Evolutionary conservation across 2,888 invertebrate genomes (phyloP).

Genomic region (Nematopogon swammerdamellus): DNA sequence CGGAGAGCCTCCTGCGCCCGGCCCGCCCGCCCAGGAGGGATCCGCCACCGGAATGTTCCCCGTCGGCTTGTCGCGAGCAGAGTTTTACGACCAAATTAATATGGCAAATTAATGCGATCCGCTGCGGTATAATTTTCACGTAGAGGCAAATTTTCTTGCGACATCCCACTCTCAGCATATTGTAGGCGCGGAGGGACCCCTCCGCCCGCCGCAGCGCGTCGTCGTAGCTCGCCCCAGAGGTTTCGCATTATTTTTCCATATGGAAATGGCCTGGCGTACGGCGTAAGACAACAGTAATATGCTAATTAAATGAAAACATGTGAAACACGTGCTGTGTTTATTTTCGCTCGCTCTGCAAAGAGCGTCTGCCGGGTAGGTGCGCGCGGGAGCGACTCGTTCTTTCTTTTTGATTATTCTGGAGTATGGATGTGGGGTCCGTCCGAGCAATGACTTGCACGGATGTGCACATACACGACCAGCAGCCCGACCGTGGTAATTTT

Average conservation of each 20-base stretch:
- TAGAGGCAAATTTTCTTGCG: constrained; percentile 43
- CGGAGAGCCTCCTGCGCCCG: neutral
- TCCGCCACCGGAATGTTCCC: no score
- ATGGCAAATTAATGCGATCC: constrained; percentile 57
- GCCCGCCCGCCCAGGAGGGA: neutral
- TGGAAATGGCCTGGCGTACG: constrained; percentile 48
- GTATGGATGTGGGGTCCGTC: no score
- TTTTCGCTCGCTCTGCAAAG: constrained; percentile 24
- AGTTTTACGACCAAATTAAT: constrained; percentile 59
- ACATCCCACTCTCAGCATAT: constrained; percentile 19
- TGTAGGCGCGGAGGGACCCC: constrained; percentile 9
- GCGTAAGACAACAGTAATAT: constrained; percentile 52
- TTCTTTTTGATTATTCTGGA: neutral
- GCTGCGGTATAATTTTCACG: constrained; percentile 51
- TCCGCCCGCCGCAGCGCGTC: constrained; percentile 13
- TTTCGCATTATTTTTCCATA: constrained; percentile 53
- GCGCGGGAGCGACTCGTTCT: neutral
- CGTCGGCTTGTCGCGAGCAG: constrained; percentile 51
- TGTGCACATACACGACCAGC: no score
- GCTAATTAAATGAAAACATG: constrained; percentile 54
- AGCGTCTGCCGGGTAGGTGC: neutral
- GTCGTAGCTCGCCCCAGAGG: no score
- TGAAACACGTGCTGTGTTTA: constrained; percentile 37
- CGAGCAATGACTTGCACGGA: no score
- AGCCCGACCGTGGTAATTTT: no score